These are phyloP conservation scores for Liopterus haemorrhoidalis DNA, from an alignment of 2,888 invertebrate genomes.

Conservation along the genomic window DNA sequence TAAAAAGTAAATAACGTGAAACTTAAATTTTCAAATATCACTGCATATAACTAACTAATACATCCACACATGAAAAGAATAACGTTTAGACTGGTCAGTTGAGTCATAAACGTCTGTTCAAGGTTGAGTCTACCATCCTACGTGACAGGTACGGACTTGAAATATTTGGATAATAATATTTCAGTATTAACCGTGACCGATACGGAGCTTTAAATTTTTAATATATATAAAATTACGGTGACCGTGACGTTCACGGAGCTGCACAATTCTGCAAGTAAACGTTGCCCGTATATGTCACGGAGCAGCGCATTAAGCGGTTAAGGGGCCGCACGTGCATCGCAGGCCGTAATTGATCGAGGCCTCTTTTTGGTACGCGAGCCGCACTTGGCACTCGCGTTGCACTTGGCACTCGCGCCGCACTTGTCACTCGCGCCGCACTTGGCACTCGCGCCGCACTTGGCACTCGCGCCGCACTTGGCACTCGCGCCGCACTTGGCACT, in stretches of 20 bases:
- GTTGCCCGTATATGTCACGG: slow-evolving; percentile 1
- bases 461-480: too few relatives aligned
- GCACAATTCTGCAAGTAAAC: slow-evolving; percentile 4
- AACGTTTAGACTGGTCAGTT: slow-evolving; percentile 1
- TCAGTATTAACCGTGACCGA: slow-evolving; percentile 4
- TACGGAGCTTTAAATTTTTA: slow-evolving; percentile 4
- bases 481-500: too few relatives aligned
- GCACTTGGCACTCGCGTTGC: too few relatives aligned
- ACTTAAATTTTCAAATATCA: slow-evolving; percentile 5
- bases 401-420: too few relatives aligned
- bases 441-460: too few relatives aligned
- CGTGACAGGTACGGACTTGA: slow-evolving; percentile 3
- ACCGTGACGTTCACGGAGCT: slow-evolving; percentile 8
- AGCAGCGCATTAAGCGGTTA: slow-evolving; percentile 5
- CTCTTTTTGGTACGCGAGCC: too few relatives aligned
- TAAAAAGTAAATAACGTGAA: too few relatives aligned
- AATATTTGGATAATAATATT: slow-evolving; percentile 6
- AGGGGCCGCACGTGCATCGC: too few relatives aligned
- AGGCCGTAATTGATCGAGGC: too few relatives aligned
- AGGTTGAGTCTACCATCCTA: slow-evolving; percentile 2
- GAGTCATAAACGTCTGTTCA: slow-evolving; percentile 3
- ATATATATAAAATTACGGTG: slow-evolving; percentile 5
- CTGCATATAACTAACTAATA: slow-evolving; percentile 2
- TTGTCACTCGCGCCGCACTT: too few relatives aligned
- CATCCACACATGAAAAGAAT: slow-evolving; percentile 3